Evolutionary conservation across 2,797 vertebrate species (phyloP).

Genomic region (Synaphobranchus kaupii): DNA sequence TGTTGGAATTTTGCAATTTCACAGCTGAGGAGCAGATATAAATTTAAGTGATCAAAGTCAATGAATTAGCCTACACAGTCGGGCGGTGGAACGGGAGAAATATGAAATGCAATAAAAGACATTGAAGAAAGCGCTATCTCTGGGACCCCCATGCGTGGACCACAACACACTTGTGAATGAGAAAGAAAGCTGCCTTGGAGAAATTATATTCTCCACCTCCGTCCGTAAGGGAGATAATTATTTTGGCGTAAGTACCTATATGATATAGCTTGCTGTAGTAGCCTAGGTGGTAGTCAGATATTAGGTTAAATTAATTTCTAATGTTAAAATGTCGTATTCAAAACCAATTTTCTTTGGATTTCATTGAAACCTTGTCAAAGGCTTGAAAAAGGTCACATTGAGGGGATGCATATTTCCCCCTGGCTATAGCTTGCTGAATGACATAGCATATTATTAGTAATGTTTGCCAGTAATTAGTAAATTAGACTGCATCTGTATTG

Average conservation of each 20-base stretch:
- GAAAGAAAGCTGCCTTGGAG: conserved; percentile 41
- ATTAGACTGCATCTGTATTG: neutral
- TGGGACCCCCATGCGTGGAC: conserved; percentile 40
- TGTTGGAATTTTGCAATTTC: neutral
- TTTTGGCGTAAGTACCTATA: conserved; percentile 32
- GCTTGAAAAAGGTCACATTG: conserved; percentile 42
- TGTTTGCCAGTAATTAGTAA: neutral
- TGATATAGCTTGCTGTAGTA: neutral
- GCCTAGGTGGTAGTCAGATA: neutral
- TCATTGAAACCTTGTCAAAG: neutral
- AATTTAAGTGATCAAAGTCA: conserved; percentile 32
- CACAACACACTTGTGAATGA: conserved; percentile 45
- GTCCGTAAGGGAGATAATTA: conserved; percentile 40
- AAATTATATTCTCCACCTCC: conserved; percentile 45
- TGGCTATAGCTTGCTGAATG: conserved; percentile 28
- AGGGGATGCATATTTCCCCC: conserved; percentile 28
- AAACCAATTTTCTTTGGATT: neutral
- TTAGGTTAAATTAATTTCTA: neutral
- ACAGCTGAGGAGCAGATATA: neutral
- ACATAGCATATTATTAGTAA: conserved; percentile 17
- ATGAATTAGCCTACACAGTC: conserved; percentile 33
- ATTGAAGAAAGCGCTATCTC: conserved; percentile 35
- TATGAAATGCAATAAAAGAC: conserved; percentile 43
- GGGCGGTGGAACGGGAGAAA: conserved; percentile 36
- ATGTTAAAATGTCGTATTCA: neutral